Evolutionary conservation across 2,888 invertebrate species (phyloP), one percentile per base, ranked within the genome.

Genomic region (Eumerus sabulonum): DNA sequence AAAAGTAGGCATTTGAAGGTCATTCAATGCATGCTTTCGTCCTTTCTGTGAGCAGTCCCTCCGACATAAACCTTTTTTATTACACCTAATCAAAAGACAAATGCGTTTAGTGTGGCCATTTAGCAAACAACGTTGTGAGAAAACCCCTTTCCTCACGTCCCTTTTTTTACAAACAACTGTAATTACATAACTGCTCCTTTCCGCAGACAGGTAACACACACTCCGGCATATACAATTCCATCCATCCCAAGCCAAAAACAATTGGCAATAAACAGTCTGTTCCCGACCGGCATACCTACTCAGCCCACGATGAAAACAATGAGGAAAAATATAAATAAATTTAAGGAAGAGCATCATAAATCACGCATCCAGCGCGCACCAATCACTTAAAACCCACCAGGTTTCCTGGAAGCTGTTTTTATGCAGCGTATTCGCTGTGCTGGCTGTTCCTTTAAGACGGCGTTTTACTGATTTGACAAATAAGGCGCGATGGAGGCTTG

Each of bases 161-260:
- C 11, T 47, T 47, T 47, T 17, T 18, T 17, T 4, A n/a, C n/a
- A 27, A 27, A 27, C 17, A 12, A 47, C 16, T 11, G 9, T 17
- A 47, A 47, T 47, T 47, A 16, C 47, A 47, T 47, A 47, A 47
- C 47, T 47, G 47, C 47, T 16, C 47, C 47, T 18, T 47, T 47
- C 17, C 17, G 11, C 3, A 0, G 47, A 47, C 47, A 17, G 17
- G 47, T 18, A 17, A 18, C 12, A 12, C 18, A 13, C 40, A 40
- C 9, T 40, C 40, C 3, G 11, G 40, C 40, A 47, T 9, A 47
- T 12, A 47, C 18, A 27, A 27, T 27, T 27, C 3, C 27, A 27
- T 7, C 3, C 27, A 27, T 27, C 27, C 27, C 27, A 27, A 27
- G 27, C 27, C 27, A 2, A 27, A 4, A 27, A 47, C 47, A 17